Evolutionary conservation across 2,113 vertebrate species (phyloP).

Genomic region (Hippocampus zosterae): DNA sequence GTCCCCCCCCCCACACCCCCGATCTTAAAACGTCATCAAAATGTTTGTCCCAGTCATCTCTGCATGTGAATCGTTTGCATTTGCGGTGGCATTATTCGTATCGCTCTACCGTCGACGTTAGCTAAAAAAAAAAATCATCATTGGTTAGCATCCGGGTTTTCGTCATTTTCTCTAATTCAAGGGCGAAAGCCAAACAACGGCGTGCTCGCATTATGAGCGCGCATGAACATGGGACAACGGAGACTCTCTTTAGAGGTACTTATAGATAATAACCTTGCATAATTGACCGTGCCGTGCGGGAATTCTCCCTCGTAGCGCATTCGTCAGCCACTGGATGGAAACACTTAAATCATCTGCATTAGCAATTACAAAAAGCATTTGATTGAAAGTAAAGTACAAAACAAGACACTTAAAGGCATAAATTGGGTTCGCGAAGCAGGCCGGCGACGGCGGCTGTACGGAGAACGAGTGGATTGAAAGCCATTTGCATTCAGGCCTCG

Average conservation of each 20-base stretch:
- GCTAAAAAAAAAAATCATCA: constrained; percentile 11
- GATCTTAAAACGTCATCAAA: constrained; percentile 18
- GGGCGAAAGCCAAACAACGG: constrained; percentile 7
- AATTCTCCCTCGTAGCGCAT: constrained; percentile 6
- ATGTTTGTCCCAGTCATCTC: constrained; percentile 9
- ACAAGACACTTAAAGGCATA: neutral
- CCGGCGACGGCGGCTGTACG: neutral
- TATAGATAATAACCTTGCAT: constrained; percentile 16
- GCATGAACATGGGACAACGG: constrained; percentile 23
- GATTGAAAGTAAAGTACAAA: neutral
- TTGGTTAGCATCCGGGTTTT: constrained; percentile 15
- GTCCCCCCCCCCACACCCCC: no score
- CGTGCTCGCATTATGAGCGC: constrained; percentile 28
- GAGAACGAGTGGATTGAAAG: neutral
- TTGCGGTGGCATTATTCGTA: constrained; percentile 6
- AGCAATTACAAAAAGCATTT: neutral
- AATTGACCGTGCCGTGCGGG: constrained; percentile 3
- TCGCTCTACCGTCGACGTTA: neutral
- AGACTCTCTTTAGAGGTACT: constrained; percentile 13
- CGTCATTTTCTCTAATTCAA: constrained; percentile 5
- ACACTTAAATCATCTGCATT: neutral
- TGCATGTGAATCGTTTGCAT: neutral
- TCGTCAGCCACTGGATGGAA: neutral
- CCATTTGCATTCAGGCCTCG: constrained; percentile 8
- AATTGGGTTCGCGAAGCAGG: neutral